These are phyloP conservation scores for Uloborus plumipes DNA, from an alignment of 2,888 invertebrate genomes.

Conservation along the genomic window DNA sequence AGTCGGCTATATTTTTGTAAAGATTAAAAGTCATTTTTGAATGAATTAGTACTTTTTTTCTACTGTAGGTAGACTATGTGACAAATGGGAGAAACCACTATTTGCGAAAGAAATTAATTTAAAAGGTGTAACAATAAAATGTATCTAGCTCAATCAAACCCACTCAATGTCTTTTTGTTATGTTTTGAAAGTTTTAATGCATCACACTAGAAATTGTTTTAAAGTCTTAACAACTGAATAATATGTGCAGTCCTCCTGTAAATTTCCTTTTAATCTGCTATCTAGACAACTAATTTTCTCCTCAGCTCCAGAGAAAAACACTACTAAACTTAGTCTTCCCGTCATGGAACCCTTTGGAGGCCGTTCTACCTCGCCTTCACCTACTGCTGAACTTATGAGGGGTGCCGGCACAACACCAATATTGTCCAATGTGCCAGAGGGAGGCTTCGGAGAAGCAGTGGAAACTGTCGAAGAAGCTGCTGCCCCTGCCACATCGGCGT, in stretches of 20 bases:
- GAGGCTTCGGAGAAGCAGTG: constrained; percentile 63
- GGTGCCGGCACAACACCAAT: constrained; percentile 68
- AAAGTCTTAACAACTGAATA: too few relatives aligned
- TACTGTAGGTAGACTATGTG: too few relatives aligned
- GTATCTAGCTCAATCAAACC: too few relatives aligned
- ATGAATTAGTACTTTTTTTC: too few relatives aligned
- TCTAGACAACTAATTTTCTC: constrained; percentile 50
- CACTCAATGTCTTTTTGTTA: too few relatives aligned
- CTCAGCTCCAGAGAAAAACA: constrained; percentile 50
- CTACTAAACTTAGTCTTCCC: constrained; percentile 64
- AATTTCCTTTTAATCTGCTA: neutral
- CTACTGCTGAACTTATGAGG: constrained; percentile 66
- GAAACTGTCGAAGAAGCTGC: constrained; percentile 45
- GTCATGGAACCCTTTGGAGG: constrained; percentile 65
- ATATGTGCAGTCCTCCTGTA: neutral
- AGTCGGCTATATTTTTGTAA: too few relatives aligned
- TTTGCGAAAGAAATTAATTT: too few relatives aligned
- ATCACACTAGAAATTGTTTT: too few relatives aligned
- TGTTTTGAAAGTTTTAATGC: too few relatives aligned
- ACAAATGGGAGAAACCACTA: too few relatives aligned
- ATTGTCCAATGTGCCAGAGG: constrained; percentile 65
- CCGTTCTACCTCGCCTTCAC: constrained; percentile 67
- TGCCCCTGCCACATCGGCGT: constrained; percentile 35
- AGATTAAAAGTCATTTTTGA: too few relatives aligned
- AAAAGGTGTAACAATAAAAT: too few relatives aligned